phyloP scores from a whole-genome alignment of 2,888 invertebrate genomes.

The Synergus umbraculus region DNA sequence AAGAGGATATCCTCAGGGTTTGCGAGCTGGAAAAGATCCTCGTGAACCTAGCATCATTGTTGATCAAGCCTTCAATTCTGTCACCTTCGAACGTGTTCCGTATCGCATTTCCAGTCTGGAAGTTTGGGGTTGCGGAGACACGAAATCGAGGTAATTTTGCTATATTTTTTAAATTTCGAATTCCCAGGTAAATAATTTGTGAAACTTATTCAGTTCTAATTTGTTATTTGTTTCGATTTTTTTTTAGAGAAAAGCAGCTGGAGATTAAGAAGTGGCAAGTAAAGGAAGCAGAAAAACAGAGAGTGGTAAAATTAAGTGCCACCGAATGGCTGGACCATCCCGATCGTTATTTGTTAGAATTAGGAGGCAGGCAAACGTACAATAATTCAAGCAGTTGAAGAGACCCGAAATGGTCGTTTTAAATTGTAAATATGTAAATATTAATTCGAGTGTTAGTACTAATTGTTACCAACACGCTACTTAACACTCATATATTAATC shows the following conservation, averaged over 20 bases:
- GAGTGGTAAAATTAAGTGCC: slow-evolving; percentile 90
- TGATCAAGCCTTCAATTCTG: slow-evolving; percentile 78
- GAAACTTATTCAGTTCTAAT: background rate
- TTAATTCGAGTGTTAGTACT: slow-evolving; percentile 15
- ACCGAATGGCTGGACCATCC: slow-evolving; percentile 98
- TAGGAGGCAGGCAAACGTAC: slow-evolving; percentile 91
- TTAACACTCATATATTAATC: background rate
- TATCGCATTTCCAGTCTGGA: slow-evolving; percentile 78
- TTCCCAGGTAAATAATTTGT: too few relatives aligned
- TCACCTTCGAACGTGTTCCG: slow-evolving; percentile 76
- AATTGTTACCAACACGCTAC: background rate
- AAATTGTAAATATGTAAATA: slow-evolving; percentile 54
- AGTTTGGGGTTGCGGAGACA: slow-evolving; percentile 93
- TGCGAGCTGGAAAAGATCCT: slow-evolving; percentile 90
- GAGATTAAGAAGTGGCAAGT: slow-evolving; percentile 95
- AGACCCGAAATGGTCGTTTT: background rate
- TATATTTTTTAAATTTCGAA: background rate
- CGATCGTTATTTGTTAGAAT: slow-evolving; percentile 92
- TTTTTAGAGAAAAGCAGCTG: slow-evolving; percentile 86
- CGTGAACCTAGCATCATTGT: slow-evolving; percentile 86
- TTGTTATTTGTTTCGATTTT: slow-evolving; percentile 43
- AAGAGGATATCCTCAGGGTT: slow-evolving; percentile 90
- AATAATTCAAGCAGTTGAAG: slow-evolving; percentile 81
- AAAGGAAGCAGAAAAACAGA: slow-evolving; percentile 91
- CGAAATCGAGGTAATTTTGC: slow-evolving; percentile 78